Evolutionary conservation across 2,113 vertebrate genomes (phyloP).

Genomic region (Daubentonia madagascariensis): DNA sequence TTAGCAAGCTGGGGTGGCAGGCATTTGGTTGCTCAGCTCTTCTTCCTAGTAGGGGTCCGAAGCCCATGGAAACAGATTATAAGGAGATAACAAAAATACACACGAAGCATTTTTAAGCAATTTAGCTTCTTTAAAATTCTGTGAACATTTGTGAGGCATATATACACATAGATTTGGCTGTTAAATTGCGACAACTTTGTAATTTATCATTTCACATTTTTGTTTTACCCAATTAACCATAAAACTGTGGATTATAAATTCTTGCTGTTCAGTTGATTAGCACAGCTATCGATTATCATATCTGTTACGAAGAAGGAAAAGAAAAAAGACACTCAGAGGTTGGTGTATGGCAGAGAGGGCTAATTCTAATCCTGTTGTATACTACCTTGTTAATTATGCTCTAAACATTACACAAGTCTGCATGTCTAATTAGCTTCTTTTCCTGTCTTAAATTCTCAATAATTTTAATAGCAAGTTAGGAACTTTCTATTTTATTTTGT

Average conservation of each 20-base stretch:
- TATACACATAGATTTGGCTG: neutral
- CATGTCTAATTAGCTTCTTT: conserved; percentile 50
- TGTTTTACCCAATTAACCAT: neutral
- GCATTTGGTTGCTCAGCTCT: neutral
- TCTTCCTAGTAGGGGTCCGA: neutral
- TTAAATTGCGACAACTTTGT: neutral
- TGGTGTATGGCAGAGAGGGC: no score
- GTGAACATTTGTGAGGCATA: neutral
- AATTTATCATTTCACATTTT: conserved; percentile 32
- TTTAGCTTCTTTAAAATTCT: neutral
- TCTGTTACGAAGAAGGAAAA: neutral
- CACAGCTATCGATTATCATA: neutral
- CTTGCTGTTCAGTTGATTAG: neutral
- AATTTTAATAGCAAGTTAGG: conserved; percentile 21
- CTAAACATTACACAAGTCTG: conserved; percentile 40
- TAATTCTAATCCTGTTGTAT: conserved; percentile 50
- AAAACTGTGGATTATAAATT: neutral
- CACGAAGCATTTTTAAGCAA: neutral
- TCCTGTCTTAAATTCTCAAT: conserved; percentile 64
- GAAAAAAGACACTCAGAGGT: neutral
- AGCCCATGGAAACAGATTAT: neutral
- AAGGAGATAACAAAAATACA: neutral
- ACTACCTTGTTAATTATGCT: neutral
- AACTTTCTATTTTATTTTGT: conserved; percentile 41
- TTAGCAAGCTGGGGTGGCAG: neutral